These are phyloP conservation scores for Rhabditoides inermis DNA, from an alignment of 2,888 invertebrate genomes.

Conservation along the genomic window DNA sequence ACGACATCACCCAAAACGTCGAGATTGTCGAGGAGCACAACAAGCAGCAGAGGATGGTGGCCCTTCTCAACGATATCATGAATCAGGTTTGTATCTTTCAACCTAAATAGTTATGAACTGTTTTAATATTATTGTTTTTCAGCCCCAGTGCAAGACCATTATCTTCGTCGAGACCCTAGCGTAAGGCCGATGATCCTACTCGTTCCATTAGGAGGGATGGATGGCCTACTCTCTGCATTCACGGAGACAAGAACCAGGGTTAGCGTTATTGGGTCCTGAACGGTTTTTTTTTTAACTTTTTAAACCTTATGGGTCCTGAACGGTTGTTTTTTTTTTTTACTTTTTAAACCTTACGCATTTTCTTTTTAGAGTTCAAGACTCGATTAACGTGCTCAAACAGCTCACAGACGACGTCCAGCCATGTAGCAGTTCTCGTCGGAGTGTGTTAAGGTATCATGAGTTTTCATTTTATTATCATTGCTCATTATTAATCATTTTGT, in stretches of 20 bases:
- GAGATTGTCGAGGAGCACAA: slow-evolving; percentile 44
- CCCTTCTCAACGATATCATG: slow-evolving; percentile 38
- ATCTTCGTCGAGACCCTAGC: slow-evolving; percentile 97
- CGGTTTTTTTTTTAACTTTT: slow-evolving; percentile 16
- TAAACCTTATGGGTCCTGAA: too few species aligned
- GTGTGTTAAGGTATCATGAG: too few species aligned
- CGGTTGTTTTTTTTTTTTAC: too few species aligned
- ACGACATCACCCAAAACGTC: slow-evolving; percentile 83
- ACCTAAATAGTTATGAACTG: too few species aligned
- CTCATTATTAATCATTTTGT: slow-evolving; percentile 29
- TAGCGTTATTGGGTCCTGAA: slow-evolving; percentile 77
- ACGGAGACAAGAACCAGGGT: slow-evolving; percentile 89
- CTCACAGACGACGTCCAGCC: too few species aligned
- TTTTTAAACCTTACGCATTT: too few species aligned
- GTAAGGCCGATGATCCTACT: slow-evolving; percentile 82
- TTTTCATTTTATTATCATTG: too few species aligned
- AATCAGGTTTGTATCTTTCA: slow-evolving; percentile 27
- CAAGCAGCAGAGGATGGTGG: slow-evolving; percentile 38
- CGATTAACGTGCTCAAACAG: too few species aligned
- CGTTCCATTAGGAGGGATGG: slow-evolving; percentile 73
- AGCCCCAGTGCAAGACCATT: slow-evolving; percentile 75
- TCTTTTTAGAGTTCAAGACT: slow-evolving; percentile 70
- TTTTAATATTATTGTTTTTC: slow-evolving; percentile 13
- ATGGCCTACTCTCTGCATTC: slow-evolving; percentile 65
- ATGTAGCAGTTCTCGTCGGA: too few species aligned